phyloP scores from a whole-genome alignment of 2,797 vertebrate genomes.

The Anolis apletophallus region DNA sequence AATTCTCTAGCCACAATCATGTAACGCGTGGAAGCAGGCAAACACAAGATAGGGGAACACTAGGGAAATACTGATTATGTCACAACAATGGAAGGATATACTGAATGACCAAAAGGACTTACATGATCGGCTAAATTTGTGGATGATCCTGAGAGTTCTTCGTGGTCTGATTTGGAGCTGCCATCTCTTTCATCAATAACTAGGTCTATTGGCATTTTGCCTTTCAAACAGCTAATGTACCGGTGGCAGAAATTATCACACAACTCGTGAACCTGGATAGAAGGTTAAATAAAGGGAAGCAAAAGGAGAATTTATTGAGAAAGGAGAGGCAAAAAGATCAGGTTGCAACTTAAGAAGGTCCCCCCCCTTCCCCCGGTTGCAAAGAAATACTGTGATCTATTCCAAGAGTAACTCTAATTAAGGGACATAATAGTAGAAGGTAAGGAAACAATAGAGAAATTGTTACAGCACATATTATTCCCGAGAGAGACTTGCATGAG shows the following conservation, averaged over 20 bases:
- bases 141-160: slow-evolving; percentile 98
- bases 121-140: slow-evolving; percentile 99
- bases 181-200: slow-evolving; percentile 99
- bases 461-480: slow-evolving; percentile 92
- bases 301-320: slow-evolving; percentile 22
- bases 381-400: slow-evolving; percentile 78
- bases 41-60: background rate
- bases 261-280: slow-evolving; percentile 94
- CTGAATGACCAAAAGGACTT: slow-evolving; percentile 79
- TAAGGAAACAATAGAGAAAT: slow-evolving; percentile 96
- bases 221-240: slow-evolving; percentile 99
- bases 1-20: background rate
- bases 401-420: slow-evolving; percentile 89
- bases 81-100: accelerated
- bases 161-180: slow-evolving; percentile 98
- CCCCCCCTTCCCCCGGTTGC: slow-evolving; percentile 55
- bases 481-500: slow-evolving; percentile 87
- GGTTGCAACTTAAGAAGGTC: slow-evolving; percentile 49
- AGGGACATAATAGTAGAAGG: slow-evolving; percentile 84
- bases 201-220: slow-evolving; percentile 99
- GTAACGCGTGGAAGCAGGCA: slow-evolving; percentile 14
- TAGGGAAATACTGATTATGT: slow-evolving; percentile 40
- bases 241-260: slow-evolving; percentile 99
- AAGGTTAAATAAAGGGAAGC: slow-evolving; percentile 42
- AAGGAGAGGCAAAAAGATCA: slow-evolving; percentile 58